Evolutionary conservation across 2,113 vertebrate species (phyloP).

Genomic region (Cairina moschata): DNA sequence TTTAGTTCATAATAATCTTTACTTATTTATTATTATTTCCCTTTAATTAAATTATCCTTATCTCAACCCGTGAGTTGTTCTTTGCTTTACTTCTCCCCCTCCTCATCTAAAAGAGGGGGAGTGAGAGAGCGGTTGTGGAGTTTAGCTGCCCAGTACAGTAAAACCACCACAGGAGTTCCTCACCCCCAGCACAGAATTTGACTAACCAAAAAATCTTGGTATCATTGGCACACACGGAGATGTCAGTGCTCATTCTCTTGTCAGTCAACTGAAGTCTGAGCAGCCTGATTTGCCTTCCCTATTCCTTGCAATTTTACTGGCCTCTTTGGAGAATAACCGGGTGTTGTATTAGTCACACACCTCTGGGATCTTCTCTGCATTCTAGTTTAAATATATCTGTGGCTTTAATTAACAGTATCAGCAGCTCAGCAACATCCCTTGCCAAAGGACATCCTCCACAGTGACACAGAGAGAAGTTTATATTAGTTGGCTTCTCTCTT

Average conservation of each 20-base stretch:
- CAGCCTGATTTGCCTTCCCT: background rate
- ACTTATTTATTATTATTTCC: no score
- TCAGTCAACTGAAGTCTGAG: background rate
- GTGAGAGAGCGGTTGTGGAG: no score
- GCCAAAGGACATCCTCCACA: background rate
- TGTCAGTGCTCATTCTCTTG: background rate
- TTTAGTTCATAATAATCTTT: no score
- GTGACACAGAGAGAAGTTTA: background rate
- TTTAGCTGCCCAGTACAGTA: no score
- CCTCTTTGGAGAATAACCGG: background rate
- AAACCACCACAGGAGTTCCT: no score
- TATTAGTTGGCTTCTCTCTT: background rate
- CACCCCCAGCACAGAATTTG: background rate
- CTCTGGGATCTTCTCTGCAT: background rate
- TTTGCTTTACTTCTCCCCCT: no score
- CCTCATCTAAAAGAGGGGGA: no score
- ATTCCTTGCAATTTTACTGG: background rate
- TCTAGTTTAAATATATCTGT: background rate
- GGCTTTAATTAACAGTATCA: background rate
- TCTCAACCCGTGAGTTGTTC: no score
- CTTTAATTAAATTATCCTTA: no score
- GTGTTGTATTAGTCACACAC: background rate
- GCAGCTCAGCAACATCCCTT: background rate
- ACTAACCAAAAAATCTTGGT: background rate
- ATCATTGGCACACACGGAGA: background rate